Percentiles rank a stretch among this genome's conserved stretches.
phyloP scores from a whole-genome alignment of 2,888 invertebrate genomes.

The Caenorhabditis sp. region DNA sequence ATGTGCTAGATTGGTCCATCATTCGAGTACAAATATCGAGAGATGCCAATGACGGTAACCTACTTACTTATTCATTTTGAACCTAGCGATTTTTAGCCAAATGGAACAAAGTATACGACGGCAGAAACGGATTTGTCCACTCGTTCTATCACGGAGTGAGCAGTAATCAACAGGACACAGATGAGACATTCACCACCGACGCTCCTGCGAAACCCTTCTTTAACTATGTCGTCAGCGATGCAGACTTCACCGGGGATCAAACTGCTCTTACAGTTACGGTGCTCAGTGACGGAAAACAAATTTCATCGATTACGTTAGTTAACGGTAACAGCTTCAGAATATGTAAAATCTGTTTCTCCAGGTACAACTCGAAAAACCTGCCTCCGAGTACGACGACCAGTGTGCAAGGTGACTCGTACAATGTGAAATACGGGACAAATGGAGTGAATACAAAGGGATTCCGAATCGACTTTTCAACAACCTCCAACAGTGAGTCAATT shows the following conservation, averaged over 20 bases:
- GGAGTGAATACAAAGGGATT: conserved; percentile 24
- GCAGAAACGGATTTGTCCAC: conserved; percentile 37
- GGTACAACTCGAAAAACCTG: conserved; percentile 15
- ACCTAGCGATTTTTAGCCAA: conserved; percentile 8
- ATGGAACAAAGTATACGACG: conserved; percentile 29
- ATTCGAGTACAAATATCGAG: background rate
- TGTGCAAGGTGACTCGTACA: conserved; percentile 17
- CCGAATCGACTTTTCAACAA: conserved; percentile 29
- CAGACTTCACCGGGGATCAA: conserved; percentile 7
- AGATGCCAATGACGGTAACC: conserved; percentile 14
- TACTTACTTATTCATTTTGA: background rate
- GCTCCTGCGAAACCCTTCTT: conserved; percentile 1
- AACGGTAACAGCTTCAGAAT: background rate
- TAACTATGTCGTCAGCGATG: conserved; percentile 24
- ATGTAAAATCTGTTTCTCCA: background rate
- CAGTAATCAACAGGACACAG: conserved; percentile 26
- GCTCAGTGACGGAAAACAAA: background rate
- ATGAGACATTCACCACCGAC: conserved; percentile 17
- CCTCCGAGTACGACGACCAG: conserved; percentile 8
- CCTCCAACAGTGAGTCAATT: background rate
- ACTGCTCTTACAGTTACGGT: conserved; percentile 13
- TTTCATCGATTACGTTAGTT: background rate
- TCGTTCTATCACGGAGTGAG: conserved; percentile 21
- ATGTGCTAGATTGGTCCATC: background rate
- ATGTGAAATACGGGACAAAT: conserved; percentile 15